Conservation (phyloP, 1,140 invertebrate genomes). For the Drosophila nikananu region DNA sequence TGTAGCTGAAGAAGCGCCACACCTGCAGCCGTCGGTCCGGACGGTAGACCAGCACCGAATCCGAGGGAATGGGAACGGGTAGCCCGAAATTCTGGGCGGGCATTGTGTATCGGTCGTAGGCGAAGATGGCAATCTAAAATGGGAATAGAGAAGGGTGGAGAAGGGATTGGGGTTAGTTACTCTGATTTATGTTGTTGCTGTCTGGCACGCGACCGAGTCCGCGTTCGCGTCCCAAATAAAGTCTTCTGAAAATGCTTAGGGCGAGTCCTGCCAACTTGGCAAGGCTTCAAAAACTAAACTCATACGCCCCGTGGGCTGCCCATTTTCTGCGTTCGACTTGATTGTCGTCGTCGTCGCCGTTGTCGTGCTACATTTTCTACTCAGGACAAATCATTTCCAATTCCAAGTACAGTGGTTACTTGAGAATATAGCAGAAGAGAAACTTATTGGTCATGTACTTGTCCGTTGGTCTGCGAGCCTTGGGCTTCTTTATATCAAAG, state of each 20-base stretch:
- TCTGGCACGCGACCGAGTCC: slow-evolving; percentile 64
- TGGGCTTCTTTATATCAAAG: too few relatives aligned
- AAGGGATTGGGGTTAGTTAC: slow-evolving; percentile 49
- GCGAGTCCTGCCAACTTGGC: slow-evolving; percentile 71
- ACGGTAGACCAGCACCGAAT: slow-evolving; percentile 97
- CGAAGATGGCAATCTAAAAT: slow-evolving; percentile 94
- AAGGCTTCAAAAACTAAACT: slow-evolving; percentile 55
- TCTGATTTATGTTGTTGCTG: slow-evolving; percentile 74
- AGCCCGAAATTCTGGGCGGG: slow-evolving; percentile 88
- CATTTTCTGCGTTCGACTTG: slow-evolving; percentile 12
- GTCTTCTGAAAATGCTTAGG: slow-evolving; percentile 30
- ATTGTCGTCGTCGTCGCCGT: slow-evolving; percentile 9
- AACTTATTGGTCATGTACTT: too few relatives aligned
- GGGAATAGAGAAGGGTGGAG: slow-evolving; percentile 73
- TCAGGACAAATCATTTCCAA: slow-evolving; percentile 18
- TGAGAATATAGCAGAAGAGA: too few relatives aligned
- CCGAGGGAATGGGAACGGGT: slow-evolving; percentile 93
- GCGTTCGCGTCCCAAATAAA: slow-evolving; percentile 62
- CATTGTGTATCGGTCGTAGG: slow-evolving; percentile 90
- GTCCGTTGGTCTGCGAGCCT: too few relatives aligned
- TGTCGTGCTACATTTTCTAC: slow-evolving; percentile 24
- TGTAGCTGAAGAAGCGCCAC: slow-evolving; percentile 98
- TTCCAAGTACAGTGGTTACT: slow-evolving; percentile 14
- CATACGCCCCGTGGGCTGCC: slow-evolving; percentile 30
- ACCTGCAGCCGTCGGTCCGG: slow-evolving; percentile 96